Percentiles rank a stretch among this genome's conserved stretches.
Conservation (phyloP, 2,797 vertebrate species). For the Arnoldichthys spilopterus region DNA sequence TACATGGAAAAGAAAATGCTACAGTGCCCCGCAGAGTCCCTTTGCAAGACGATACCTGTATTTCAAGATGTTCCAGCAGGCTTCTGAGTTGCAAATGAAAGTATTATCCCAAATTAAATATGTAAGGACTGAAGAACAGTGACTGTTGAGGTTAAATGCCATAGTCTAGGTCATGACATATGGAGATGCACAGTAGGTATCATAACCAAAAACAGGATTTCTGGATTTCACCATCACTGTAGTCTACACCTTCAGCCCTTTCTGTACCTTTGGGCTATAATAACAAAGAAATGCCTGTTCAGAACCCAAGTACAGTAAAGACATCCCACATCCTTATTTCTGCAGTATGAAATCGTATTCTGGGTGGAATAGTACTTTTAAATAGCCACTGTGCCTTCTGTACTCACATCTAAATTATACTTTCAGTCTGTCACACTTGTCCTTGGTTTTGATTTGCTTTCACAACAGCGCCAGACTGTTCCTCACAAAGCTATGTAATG, state of each 20-base stretch:
- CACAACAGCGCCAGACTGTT: constrained; percentile 11
- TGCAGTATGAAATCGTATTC: constrained; percentile 16
- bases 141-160: constrained; percentile 25
- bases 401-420: not conserved
- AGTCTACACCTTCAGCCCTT: constrained; percentile 24
- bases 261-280: constrained; percentile 24
- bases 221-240: constrained; percentile 17
- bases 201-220: constrained; percentile 11
- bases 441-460: not conserved
- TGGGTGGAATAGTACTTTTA: not conserved
- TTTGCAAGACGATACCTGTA: constrained; percentile 4
- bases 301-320: not conserved
- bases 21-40: constrained; percentile 37
- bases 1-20: constrained; percentile 62
- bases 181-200: constrained; percentile 41
- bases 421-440: not conserved
- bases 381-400: not conserved
- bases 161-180: constrained; percentile 14
- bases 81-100: constrained; percentile 35
- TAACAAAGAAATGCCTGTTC: constrained; percentile 19
- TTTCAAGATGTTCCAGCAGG: constrained; percentile 21
- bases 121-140: constrained; percentile 32
- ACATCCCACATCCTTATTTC: constrained; percentile 3
- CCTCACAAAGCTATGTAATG: constrained; percentile 30
- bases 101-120: constrained; percentile 1